Evolutionary conservation across 1,140 invertebrate genomes (phyloP).

Genomic region (Lepidotrigona ventralis): DNA sequence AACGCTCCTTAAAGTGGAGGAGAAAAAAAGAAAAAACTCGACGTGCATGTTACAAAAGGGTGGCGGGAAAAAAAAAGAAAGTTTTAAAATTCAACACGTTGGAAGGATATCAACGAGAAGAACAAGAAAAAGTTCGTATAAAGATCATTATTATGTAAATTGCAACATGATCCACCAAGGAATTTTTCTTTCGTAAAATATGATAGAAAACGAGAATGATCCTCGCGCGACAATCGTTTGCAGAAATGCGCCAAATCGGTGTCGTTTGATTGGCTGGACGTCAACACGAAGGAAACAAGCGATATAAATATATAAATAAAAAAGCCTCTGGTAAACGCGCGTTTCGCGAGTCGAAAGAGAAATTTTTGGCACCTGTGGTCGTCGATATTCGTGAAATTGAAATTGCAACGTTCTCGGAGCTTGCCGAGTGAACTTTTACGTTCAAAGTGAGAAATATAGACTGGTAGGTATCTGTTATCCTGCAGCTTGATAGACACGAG

Average conservation of each 20-base stretch:
- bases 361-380: too few species aligned
- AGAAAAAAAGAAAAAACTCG: neutral
- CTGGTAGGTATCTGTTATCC: neutral
- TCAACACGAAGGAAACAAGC: neutral
- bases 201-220: neutral
- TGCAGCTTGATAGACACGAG: neutral
- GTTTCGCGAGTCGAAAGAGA: too few species aligned
- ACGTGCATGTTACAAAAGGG: neutral
- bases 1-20: too few species aligned
- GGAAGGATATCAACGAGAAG: neutral
- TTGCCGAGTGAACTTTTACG: too few species aligned
- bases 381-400: too few species aligned
- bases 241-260: constrained; percentile 25
- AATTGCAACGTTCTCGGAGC: too few species aligned
- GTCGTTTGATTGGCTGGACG: constrained; percentile 4
- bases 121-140: neutral
- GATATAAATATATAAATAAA: neutral
- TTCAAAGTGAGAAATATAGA: too few species aligned
- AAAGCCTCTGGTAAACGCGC: too few species aligned
- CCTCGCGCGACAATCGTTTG: constrained; percentile 2
- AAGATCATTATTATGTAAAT: neutral
- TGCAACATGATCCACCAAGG: neutral
- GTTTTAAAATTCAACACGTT: constrained; percentile 27
- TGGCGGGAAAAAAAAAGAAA: constrained; percentile 16
- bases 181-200: constrained; percentile 10